Evolutionary conservation across 2,113 vertebrate genomes (phyloP), one percentile per base, ranked within the genome.

Genomic region (Oryzias melastigma): DNA sequence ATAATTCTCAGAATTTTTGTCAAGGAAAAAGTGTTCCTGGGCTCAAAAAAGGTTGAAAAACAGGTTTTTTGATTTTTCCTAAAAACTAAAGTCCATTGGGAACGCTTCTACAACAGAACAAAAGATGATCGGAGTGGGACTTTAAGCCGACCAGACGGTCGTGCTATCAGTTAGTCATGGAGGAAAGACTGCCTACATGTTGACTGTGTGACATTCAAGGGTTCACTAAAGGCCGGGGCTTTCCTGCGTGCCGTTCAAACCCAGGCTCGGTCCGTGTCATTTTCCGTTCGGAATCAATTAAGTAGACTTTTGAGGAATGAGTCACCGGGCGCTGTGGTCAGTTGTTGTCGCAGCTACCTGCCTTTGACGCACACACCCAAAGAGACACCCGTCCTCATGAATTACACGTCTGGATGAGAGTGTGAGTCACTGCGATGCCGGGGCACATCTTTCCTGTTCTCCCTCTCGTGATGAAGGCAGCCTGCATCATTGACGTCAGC

Each of bases 361-460:
- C 65, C 65, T 62, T 48, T 88, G 85, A 84, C 68, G 52, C 57
- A 29, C 55, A n/a, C 44, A 43, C 24, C 0, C 27, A 48, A 45
- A 24, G 20, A 62, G 16, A 42, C 49, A 22, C 51, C 22, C 68
- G 35, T 62, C 67, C 41, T 47, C 52, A 65, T 71, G 62, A 59
- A 40, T 73, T 47, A 60, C 56, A 44, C 0, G 18, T 71, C 52
- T 66, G 35, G 35, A 35, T 35, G 35, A 3, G 43, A 54, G 55
- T 41, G 41, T 85, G 81, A 89, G 74, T 86, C 85, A 88, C 73
- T 4, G 60, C 49, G 63, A 67, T 48, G 59, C 29, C 52, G 29
- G 52, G 40, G 18, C 60, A 24, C 69, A 42, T 63, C 69, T 52
- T 14, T 4, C 48, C 40, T 24, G 12, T 45, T 19, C 61, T 52